A percentile compares a stretch with the other conserved stretches of the same genome.
Conservation (phyloP, 2,888 invertebrate species). For the Eristalinus sepulchralis region DNA sequence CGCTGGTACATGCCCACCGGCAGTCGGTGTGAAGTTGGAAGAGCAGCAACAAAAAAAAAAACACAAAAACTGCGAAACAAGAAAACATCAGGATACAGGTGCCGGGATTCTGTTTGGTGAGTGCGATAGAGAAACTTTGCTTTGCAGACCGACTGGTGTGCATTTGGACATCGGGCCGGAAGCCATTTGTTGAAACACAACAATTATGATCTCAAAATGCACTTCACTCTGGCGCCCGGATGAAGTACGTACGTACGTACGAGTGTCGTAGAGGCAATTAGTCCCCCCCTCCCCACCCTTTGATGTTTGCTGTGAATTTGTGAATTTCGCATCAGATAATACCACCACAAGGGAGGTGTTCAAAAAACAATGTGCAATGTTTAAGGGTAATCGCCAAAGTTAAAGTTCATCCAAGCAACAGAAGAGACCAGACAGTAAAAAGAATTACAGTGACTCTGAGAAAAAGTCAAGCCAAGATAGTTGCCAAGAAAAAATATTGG, state of each 20-base stretch:
- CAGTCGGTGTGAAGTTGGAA: conserved; percentile 31
- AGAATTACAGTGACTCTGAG: too few relatives aligned
- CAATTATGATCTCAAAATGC: conserved; percentile 34
- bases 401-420: too few relatives aligned
- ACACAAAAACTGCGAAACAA: conserved; percentile 14
- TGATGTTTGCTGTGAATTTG: too few relatives aligned
- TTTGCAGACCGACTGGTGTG: background rate
- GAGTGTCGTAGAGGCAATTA: too few relatives aligned
- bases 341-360: too few relatives aligned
- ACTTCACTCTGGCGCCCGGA: conserved; percentile 4
- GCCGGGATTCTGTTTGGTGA: conserved; percentile 53
- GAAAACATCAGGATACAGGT: conserved; percentile 57
- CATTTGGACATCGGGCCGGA: conserved; percentile 9
- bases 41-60: background rate
- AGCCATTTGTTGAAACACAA: conserved; percentile 53
- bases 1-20: conserved; percentile 52
- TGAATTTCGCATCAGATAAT: too few relatives aligned
- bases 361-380: too few relatives aligned
- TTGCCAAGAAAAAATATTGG: too few relatives aligned
- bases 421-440: too few relatives aligned
- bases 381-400: too few relatives aligned
- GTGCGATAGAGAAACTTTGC: background rate
- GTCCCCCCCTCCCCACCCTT: too few relatives aligned
- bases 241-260: background rate
- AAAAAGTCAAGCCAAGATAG: too few relatives aligned